phyloP scores from a whole-genome alignment of 1,140 invertebrate species.

The Dryas iulia region DNA sequence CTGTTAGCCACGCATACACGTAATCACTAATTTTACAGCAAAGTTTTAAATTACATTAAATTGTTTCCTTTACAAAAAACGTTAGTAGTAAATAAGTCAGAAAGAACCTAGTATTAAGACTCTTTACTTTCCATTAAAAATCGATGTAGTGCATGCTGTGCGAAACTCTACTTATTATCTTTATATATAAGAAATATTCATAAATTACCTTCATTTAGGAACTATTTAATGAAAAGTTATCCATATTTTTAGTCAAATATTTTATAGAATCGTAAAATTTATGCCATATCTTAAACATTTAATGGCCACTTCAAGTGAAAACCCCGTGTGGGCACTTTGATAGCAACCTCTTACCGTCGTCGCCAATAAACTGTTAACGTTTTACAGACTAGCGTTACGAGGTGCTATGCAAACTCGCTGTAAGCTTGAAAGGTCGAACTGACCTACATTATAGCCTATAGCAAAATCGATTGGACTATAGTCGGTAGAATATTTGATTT shows the following conservation, averaged over 20 bases:
- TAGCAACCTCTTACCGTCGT: slow-evolving; percentile 23
- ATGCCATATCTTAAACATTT: slow-evolving; percentile 24
- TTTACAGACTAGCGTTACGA: slow-evolving; percentile 20
- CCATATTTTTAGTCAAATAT: background rate
- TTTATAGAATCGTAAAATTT: background rate
- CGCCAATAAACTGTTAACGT: slow-evolving; percentile 14
- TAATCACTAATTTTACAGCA: no score
- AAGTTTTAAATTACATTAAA: background rate
- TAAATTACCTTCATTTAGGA: background rate
- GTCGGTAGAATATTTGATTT: background rate
- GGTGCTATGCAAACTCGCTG: slow-evolving; percentile 8
- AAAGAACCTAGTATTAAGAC: no score
- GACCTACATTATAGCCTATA: slow-evolving; percentile 15
- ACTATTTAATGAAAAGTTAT: background rate
- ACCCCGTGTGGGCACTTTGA: slow-evolving; percentile 25
- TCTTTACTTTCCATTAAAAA: no score
- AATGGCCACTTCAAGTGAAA: slow-evolving; percentile 19
- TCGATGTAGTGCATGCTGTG: no score
- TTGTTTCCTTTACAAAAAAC: background rate
- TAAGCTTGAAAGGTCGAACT: slow-evolving; percentile 19
- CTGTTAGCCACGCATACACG: no score
- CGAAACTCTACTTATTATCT: no score
- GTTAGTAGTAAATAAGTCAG: no score
- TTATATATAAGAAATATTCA: no score
- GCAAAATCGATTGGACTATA: background rate